These are phyloP conservation scores for Pseudopipra pipra DNA, from an alignment of 2,113 vertebrate genomes.

Conservation along the genomic window DNA sequence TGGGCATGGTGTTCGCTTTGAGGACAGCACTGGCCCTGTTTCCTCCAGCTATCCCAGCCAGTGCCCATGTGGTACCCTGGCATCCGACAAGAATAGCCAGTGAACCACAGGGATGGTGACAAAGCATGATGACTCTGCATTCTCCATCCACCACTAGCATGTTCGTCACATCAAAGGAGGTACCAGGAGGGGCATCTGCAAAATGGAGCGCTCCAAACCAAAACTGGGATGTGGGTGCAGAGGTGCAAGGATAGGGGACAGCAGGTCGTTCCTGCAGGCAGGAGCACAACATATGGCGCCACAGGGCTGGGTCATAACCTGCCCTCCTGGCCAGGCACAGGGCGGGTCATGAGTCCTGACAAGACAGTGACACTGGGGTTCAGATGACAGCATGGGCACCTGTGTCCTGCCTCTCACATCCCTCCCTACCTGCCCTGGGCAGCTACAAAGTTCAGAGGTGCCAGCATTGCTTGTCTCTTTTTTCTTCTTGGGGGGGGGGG, in stretches of 20 bases:
- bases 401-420: accelerated
- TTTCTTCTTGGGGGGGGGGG: no score
- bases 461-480: not conserved
- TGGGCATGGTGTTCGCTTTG: not conserved
- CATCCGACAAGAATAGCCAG: not conserved
- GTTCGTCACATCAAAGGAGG: not conserved
- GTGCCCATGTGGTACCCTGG: not conserved
- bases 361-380: accelerated
- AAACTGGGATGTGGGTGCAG: not conserved
- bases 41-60: accelerated
- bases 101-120: not conserved
- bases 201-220: accelerated
- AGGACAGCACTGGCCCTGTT: accelerated
- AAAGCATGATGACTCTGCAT: not conserved
- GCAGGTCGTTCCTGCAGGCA: accelerated
- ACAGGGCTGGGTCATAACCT: not conserved
- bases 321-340: accelerated
- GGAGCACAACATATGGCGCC: not conserved
- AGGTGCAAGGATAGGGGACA: not conserved
- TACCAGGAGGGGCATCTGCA: not conserved
- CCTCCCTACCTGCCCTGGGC: not conserved
- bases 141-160: not conserved
- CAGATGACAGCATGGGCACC: not conserved
- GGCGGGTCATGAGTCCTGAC: not conserved
- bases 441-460: not conserved